Evolutionary conservation across 92 coral and sea anemone genomes (phyloP).

Genomic region (Bergia puertoricense): DNA sequence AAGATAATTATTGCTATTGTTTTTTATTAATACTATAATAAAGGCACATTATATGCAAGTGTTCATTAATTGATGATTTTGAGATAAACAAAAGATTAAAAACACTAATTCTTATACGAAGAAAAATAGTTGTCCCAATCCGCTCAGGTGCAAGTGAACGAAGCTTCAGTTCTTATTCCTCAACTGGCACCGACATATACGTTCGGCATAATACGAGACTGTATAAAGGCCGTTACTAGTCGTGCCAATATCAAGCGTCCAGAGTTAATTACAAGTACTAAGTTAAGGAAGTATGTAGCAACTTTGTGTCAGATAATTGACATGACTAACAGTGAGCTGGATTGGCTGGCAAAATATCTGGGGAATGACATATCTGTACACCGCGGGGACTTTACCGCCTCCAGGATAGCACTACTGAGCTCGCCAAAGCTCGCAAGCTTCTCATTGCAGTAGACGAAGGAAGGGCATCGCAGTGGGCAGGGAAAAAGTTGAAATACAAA

Average conservation of each 20-base stretch:
- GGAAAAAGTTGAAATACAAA: constrained; percentile 1
- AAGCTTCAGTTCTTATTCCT: too few species aligned
- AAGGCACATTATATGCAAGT: too few species aligned
- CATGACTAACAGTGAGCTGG: neutral
- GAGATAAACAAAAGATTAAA: too few species aligned
- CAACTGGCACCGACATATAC: too few species aligned
- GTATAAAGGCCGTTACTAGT: neutral
- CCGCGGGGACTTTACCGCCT: constrained; percentile 65
- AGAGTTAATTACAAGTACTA: constrained; percentile 38
- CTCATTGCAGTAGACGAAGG: constrained; percentile 41
- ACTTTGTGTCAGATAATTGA: constrained; percentile 40
- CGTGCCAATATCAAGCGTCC: constrained; percentile 23
- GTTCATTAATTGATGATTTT: too few species aligned
- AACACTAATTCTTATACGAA: too few species aligned
- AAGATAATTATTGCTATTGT: too few species aligned
- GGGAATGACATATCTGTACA: constrained; percentile 54
- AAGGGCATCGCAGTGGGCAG: constrained; percentile 21
- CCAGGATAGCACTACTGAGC: constrained; percentile 56
- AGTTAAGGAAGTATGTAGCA: neutral
- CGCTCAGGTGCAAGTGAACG: too few species aligned
- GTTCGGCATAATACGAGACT: too few species aligned
- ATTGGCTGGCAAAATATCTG: constrained; percentile 52
- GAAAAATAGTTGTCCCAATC: too few species aligned
- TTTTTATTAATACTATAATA: too few species aligned
- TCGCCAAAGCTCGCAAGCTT: constrained; percentile 48